phyloP scores from a whole-genome alignment of 2,888 invertebrate genomes.

The Brachycybe producta region DNA sequence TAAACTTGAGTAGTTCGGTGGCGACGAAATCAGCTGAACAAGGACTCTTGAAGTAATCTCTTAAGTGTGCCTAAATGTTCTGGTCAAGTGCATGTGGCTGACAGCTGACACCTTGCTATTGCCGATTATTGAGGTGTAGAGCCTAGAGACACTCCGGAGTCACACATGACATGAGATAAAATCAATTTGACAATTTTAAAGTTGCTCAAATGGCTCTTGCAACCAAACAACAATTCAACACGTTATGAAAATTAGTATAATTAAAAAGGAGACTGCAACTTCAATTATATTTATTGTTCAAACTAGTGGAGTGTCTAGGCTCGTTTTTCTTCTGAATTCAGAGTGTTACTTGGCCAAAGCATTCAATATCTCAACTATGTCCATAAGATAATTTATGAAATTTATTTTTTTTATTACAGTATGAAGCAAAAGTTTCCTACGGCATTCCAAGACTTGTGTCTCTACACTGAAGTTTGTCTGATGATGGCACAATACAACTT shows the following conservation, averaged over 20 bases:
- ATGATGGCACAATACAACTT: slow-evolving; percentile 65
- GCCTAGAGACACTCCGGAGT: too few species aligned
- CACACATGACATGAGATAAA: too few species aligned
- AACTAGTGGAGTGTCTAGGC: background rate
- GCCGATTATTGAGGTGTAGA: too few species aligned
- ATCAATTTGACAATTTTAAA: too few species aligned
- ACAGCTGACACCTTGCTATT: too few species aligned
- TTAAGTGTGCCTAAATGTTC: too few species aligned
- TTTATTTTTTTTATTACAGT: slow-evolving; percentile 25
- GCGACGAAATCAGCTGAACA: slow-evolving; percentile 68
- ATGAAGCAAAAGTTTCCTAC: slow-evolving; percentile 43
- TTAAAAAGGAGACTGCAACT: too few species aligned
- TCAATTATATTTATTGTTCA: background rate
- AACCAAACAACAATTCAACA: too few species aligned
- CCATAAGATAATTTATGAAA: slow-evolving; percentile 4
- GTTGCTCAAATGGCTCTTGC: too few species aligned
- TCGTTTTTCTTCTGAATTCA: background rate
- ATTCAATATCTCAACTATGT: background rate
- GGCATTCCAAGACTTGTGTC: slow-evolving; percentile 61
- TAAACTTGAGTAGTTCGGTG: slow-evolving; percentile 63
- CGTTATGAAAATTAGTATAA: too few species aligned
- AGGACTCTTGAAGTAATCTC: slow-evolving; percentile 53
- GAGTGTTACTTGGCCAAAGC: background rate
- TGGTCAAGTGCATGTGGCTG: too few species aligned
- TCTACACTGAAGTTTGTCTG: slow-evolving; percentile 81